Base-by-base conservation (phyloP, 2,888 invertebrate genomes). In the Caenorhabditis imperialis region DNA sequence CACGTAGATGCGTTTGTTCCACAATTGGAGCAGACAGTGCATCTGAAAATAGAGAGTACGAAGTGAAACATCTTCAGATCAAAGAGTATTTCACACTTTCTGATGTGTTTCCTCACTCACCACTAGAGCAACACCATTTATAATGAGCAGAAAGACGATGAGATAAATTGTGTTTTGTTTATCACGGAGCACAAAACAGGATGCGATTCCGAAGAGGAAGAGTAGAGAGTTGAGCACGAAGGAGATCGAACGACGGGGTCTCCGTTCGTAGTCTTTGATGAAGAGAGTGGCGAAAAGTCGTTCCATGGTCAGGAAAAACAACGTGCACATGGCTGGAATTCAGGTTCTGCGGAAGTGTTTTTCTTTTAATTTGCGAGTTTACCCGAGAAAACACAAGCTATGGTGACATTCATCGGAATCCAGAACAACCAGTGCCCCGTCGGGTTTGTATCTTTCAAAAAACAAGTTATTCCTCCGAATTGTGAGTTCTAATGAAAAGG, bases 291-390 rank as follows among this genome's bases (percentile, higher is more conserved):
- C 63, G 40, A 38, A 63, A 47, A 54, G 54, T 10, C 63, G 63
- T 20, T 63, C 63, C 40, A 63, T 16, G 12, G 63, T 37, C n/a
- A 54, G 37, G 54, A 63, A 63, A 38, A 63, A 63, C 20, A 63
- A 37, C 16, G 63, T 63, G 40, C 47, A 48, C 63, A 63, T 63
- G 30, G 63, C 63, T 63, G 54, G 30, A 63, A 40, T 42, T 47
- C 27, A 16, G 16, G n/a, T n/a, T n/a, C n/a, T n/a, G n/a, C n/a
- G n/a, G n/a, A n/a, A n/a, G n/a, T n/a, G n/a, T 47, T 25, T 2
- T 16, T 14, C 10, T 20, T 22, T 23, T 45, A 12, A 40, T 8
- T 3, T 14, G 30, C n/a, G 25, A 18, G 25, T 12, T 6, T 14
- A 63, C 63, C 63, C 48, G 63, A 45, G 18, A 63, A 63, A n/a